These are phyloP conservation scores for Copidosoma floridanum DNA, from an alignment of 1,140 invertebrate genomes.

Conservation along the genomic window DNA sequence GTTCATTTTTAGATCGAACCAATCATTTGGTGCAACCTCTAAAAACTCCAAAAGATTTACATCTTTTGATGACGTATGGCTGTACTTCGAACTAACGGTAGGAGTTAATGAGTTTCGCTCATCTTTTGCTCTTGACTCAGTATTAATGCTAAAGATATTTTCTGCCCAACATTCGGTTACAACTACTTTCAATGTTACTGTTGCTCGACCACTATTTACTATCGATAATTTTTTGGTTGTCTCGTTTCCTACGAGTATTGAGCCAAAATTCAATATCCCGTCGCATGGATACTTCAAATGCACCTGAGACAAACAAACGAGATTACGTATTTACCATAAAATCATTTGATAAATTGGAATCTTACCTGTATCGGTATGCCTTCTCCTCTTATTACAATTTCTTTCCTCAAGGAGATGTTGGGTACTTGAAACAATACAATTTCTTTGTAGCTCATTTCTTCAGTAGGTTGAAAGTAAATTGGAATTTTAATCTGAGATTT, in stretches of 20 bases:
- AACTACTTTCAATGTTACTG: constrained; percentile 35
- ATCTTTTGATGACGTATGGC: background rate
- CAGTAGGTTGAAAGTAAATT: constrained; percentile 47
- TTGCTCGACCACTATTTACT: constrained; percentile 43
- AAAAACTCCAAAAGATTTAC: constrained; percentile 21
- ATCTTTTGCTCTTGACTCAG: too few species aligned
- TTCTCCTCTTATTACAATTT: constrained; percentile 47
- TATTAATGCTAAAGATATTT: too few species aligned
- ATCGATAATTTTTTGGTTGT: constrained; percentile 39
- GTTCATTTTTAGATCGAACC: constrained; percentile 31
- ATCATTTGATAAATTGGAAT: background rate
- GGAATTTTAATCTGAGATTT: constrained; percentile 35
- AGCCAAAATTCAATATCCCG: constrained; percentile 49
- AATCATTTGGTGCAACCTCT: constrained; percentile 36
- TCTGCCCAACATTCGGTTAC: background rate
- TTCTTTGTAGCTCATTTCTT: constrained; percentile 38
- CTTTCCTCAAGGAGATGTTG: constrained; percentile 34
- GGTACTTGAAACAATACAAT: constrained; percentile 38
- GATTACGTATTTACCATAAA: too few species aligned
- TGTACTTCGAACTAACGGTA: too few species aligned
- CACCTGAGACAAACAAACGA: constrained; percentile 34
- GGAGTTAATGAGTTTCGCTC: too few species aligned
- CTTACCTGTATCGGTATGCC: constrained; percentile 43
- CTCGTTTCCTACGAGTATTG: constrained; percentile 35
- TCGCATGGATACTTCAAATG: constrained; percentile 43